Conservation (phyloP, 1,140 invertebrate genomes). For the Apolygus lucorum region DNA sequence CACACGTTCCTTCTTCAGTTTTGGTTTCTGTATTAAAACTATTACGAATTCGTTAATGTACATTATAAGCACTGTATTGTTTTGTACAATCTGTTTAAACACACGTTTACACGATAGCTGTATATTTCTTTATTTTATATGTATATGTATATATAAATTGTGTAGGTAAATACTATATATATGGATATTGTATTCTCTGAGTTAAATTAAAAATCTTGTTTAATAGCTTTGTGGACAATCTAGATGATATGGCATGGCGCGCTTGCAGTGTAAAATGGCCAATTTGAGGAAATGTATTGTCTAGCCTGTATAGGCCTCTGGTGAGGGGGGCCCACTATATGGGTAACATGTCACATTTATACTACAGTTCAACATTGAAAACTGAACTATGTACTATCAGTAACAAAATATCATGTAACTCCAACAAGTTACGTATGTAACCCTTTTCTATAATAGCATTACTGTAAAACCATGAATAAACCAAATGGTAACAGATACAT, state of each 20-base stretch:
- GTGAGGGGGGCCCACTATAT: conserved; percentile 27
- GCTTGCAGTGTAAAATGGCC: conserved; percentile 27
- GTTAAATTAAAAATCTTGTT: background rate
- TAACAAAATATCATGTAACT: conserved; percentile 29
- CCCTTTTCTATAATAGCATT: conserved; percentile 26
- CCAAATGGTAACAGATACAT: conserved; percentile 27
- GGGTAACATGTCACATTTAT: conserved; percentile 32
- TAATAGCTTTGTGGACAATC: conserved; percentile 10
- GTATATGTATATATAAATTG: conserved; percentile 15
- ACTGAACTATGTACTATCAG: conserved; percentile 33
- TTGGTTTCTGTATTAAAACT: conserved; percentile 11
- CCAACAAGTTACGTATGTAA: conserved; percentile 22
- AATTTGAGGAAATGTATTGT: conserved; percentile 18
- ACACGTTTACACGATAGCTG: background rate
- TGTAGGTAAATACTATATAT: conserved; percentile 11
- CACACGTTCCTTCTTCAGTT: background rate
- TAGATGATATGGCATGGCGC: conserved; percentile 14
- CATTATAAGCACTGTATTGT: background rate
- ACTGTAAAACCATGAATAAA: conserved; percentile 28
- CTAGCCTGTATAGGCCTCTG: conserved; percentile 21
- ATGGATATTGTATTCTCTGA: background rate
- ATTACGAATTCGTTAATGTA: conserved; percentile 12
- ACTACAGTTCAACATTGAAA: conserved; percentile 33
- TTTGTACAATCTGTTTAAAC: background rate
- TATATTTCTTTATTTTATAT: conserved; percentile 13